phyloP scores from a whole-genome alignment of 2,888 invertebrate species.

The Flabesymbios commensalis region DNA sequence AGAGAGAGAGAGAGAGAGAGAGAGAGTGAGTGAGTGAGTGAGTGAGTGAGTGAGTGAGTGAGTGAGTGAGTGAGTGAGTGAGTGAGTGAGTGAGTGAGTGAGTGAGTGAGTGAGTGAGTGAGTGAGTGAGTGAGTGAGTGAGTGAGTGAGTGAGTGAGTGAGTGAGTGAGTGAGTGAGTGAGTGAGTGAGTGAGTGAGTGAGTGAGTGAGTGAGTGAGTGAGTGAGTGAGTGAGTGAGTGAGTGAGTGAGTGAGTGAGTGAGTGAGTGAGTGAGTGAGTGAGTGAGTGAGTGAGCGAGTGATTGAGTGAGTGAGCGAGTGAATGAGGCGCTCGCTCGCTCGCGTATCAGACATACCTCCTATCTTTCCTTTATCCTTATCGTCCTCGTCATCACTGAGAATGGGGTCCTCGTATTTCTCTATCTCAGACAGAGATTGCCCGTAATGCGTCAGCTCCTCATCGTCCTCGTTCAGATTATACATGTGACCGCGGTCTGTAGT shows the following conservation, averaged over 20 bases:
- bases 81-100: too few species aligned
- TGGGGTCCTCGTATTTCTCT: constrained; percentile 86
- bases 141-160: too few species aligned
- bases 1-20: too few species aligned
- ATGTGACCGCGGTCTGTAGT: constrained; percentile 12
- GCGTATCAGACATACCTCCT: too few species aligned
- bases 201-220: constrained; percentile 16
- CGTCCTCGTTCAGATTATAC: constrained; percentile 78
- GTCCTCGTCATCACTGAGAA: constrained; percentile 68
- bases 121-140: too few species aligned
- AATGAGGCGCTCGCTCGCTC: too few species aligned
- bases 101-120: too few species aligned
- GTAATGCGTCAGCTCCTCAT: constrained; percentile 79
- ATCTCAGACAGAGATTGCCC: constrained; percentile 87
- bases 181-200: too few species aligned
- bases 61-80: too few species aligned
- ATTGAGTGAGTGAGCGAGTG: not conserved
- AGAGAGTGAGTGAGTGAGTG: too few species aligned
- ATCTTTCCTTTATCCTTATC: constrained; percentile 72
- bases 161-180: too few species aligned
- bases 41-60: too few species aligned
- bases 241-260: constrained; percentile 31
- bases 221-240: constrained; percentile 24
- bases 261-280: constrained; percentile 29
- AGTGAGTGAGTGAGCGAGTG: not conserved